Base-by-base conservation (phyloP, 2,888 invertebrate species). In the Seira musarum region DNA sequence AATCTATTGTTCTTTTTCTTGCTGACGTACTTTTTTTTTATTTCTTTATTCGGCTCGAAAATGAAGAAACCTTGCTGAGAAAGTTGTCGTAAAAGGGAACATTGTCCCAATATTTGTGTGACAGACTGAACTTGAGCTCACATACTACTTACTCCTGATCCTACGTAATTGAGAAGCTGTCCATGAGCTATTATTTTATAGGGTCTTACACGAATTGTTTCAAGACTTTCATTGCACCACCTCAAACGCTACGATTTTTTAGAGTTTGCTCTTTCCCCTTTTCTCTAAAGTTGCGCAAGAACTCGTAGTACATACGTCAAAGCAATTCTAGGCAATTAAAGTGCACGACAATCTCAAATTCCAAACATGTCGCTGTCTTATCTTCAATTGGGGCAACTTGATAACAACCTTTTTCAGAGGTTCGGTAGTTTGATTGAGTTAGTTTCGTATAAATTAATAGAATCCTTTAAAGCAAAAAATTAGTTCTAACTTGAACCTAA, bases 111-210 rank as follows among this genome's bases (percentile, higher is more conserved):
- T 71, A 61, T 66, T 76, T 69, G 65, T 66, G 71, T 71, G 77
- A 77, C 77, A 77, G 65, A 35, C n/a, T 60, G 35, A 40, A 65
- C 46, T 57, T 77, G 53, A 76, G 63, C 49, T 35, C 53, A 64
- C 30, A 30, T 30, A 30, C 30, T 30, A 30, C 64, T 69, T 68
- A 69, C 76, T 75, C 63, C 67, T 76, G 77, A 77, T 77, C 70
- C 71, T 57, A 46, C 60, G 70, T 77, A 77, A 77, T 77, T 77
- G 71, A 71, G 71, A 77, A 66, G 35, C 60, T 49, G 60, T 77
- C 71, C 71, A 64, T 70, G 70, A 64, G 70, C 69, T 60, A 64
- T 24, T 77, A 66, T 53, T 71, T 30, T 66, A 71, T 66, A 53
- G 53, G 15, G 17, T 53, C 53, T 53, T 53, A 53, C 2, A 53